Evolutionary conservation across 2,888 invertebrate species (phyloP).

Genomic region (Phymatocera aterrima): DNA sequence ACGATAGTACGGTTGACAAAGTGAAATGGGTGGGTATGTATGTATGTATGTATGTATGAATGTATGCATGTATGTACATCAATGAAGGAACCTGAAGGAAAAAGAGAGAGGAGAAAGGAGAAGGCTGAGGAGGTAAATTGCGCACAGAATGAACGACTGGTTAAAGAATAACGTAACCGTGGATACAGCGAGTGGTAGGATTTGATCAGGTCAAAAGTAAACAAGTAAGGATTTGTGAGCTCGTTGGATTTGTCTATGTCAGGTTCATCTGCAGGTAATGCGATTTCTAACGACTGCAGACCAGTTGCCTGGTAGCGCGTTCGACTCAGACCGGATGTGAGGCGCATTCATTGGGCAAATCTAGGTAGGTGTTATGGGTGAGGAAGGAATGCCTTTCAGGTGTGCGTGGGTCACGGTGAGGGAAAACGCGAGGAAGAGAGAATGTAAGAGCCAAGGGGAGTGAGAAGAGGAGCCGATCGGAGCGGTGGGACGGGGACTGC

Average conservation of each 20-base stretch:
- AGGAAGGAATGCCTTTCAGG: slow-evolving; percentile 38
- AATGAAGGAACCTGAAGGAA: background rate
- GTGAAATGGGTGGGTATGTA: background rate
- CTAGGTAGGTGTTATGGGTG: background rate
- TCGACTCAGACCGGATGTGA: slow-evolving; percentile 37
- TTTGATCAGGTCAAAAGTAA: slow-evolving; percentile 43
- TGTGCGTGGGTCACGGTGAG: slow-evolving; percentile 14
- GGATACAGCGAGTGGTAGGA: background rate
- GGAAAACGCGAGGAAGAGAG: slow-evolving; percentile 8
- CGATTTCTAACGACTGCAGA: slow-evolving; percentile 39
- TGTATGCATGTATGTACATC: background rate
- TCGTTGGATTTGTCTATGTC: slow-evolving; percentile 17
- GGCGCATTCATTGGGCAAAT: slow-evolving; percentile 19
- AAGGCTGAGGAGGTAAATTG: background rate
- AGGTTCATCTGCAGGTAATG: slow-evolving; percentile 46
- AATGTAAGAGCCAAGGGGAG: slow-evolving; percentile 33
- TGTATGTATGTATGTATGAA: background rate
- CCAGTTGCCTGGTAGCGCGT: slow-evolving; percentile 27
- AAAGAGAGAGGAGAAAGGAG: background rate
- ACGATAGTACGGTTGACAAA: too few relatives aligned
- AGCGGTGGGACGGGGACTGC: slow-evolving; percentile 44
- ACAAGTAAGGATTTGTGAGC: slow-evolving; percentile 9
- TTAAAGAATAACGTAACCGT: background rate
- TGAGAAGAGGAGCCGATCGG: slow-evolving; percentile 33
- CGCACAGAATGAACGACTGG: background rate